Base-by-base conservation (phyloP, 2,797 vertebrate species). In the Chrosomus eos region DNA sequence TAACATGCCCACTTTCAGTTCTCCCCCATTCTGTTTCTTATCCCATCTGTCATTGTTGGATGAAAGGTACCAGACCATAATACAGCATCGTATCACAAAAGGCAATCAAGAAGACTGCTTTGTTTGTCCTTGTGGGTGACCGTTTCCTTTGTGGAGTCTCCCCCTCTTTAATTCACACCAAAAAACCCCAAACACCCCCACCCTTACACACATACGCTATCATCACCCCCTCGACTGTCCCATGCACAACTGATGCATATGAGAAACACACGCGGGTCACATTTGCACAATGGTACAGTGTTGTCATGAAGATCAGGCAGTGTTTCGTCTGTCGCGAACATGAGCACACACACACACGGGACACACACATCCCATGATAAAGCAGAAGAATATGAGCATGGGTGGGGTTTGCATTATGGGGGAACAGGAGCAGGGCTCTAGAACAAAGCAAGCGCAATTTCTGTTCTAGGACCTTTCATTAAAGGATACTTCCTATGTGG, bases 401-500 rank as follows among this genome's bases (percentile, higher is more conserved):
- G 92, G 92, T 91, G 92, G 92, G 92, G 91, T 89, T 92, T 87
- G 89, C 81, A 82, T 89, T 93, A 87, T 89, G 48, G 88, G 84
- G 88, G 91, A 94, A 95, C 90, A 86, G 89, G 85, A 91, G 88
- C 84, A 87, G 87, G 64, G 87, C 88, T 85, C 71, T 45, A 11
- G 87, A 81, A 94, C 93, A 94, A 94, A 92, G 76, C 88, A 89
- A 71, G 76, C 8, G 23, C 53, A 87, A 89, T 85, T 87, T 90
- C 83, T 88, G 86, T 91, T 92, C 89, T 60, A 90, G 89, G 91
- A 89, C 90, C 90, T 85, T 94, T 93, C 88, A 93, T 94, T 91
- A 90, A 85, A 66, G 23, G 75, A 81, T 75, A 88, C 74, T 91
- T 81, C 89, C 58, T 53, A 60, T 70, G 48, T 80, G 66, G n/a